Percentiles rank a stretch among this genome's conserved stretches.
Conservation (phyloP, 2,113 vertebrate genomes). For the Microcebus griseorufus region DNA sequence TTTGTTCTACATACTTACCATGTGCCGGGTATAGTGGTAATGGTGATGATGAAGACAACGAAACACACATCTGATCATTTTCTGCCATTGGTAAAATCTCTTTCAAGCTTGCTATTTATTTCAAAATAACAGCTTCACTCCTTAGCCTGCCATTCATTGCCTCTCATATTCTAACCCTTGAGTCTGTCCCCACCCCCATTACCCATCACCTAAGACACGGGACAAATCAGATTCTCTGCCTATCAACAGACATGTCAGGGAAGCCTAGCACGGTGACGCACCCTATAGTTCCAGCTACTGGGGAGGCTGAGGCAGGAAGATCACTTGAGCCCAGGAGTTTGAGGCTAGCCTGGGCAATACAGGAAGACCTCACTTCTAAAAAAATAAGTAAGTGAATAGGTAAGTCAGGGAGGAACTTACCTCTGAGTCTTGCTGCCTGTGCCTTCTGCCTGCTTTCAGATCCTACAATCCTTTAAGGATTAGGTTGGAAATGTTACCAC, state of each 20-base stretch:
- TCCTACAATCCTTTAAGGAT: not conserved
- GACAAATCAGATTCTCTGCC: not conserved
- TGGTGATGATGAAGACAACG: not conserved
- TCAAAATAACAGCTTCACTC: constrained; percentile 26
- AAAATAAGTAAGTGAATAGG: not conserved
- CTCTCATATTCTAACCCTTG: not conserved
- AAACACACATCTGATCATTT: not conserved
- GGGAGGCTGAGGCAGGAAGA: not conserved
- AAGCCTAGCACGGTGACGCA: not conserved
- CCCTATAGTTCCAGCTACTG: not conserved
- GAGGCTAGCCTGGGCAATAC: not conserved
- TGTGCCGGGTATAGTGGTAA: not conserved
- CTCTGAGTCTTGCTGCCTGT: not conserved
- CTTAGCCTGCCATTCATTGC: not conserved
- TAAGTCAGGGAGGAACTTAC: not conserved
- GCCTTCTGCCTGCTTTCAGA: not conserved
- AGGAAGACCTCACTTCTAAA: not conserved
- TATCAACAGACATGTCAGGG: not conserved
- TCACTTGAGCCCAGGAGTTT: not conserved
- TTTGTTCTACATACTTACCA: not conserved
- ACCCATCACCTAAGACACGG: not conserved
- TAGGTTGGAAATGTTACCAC: not conserved
- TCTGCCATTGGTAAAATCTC: not conserved
- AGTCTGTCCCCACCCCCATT: not conserved
- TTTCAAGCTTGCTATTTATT: constrained; percentile 14